These are phyloP conservation scores for Tonatia bakeri DNA, from an alignment of 2,113 vertebrate genomes.

Conservation along the genomic window DNA sequence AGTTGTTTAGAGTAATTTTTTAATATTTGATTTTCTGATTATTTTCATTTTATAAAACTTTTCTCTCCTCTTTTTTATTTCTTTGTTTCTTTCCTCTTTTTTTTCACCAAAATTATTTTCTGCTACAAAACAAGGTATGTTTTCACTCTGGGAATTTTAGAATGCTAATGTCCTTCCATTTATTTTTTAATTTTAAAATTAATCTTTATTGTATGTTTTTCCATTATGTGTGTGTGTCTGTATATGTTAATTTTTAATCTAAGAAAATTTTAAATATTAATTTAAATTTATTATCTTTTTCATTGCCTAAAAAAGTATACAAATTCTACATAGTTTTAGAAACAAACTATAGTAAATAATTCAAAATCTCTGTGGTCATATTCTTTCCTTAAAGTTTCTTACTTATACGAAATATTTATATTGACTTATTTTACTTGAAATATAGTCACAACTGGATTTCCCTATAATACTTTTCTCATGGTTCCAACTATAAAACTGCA, in stretches of 20 bases:
- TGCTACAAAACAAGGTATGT: not conserved
- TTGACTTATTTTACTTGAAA: conserved; percentile 30
- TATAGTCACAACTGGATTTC: not conserved
- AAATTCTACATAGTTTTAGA: not conserved
- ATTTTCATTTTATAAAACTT: not conserved
- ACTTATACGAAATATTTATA: not conserved
- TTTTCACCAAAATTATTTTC: not conserved
- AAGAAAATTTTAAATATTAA: not conserved
- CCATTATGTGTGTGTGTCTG: no score
- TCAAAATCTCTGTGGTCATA: not conserved
- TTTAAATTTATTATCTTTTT: not conserved
- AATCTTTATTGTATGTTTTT: no score
- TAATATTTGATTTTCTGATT: not conserved
- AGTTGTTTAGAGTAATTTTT: not conserved
- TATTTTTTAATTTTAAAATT: not conserved
- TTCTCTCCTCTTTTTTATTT: not conserved
- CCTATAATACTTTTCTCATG: not conserved
- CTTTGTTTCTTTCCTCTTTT: not conserved
- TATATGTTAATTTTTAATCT: not conserved
- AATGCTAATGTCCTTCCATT: not conserved
- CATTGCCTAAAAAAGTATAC: not conserved
- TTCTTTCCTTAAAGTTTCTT: not conserved
- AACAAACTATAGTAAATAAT: not conserved
- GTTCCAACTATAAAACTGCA: not conserved
- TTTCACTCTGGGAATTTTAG: not conserved